Evolutionary conservation across 1,140 invertebrate species (phyloP).

Genomic region (Eciton burchellii): DNA sequence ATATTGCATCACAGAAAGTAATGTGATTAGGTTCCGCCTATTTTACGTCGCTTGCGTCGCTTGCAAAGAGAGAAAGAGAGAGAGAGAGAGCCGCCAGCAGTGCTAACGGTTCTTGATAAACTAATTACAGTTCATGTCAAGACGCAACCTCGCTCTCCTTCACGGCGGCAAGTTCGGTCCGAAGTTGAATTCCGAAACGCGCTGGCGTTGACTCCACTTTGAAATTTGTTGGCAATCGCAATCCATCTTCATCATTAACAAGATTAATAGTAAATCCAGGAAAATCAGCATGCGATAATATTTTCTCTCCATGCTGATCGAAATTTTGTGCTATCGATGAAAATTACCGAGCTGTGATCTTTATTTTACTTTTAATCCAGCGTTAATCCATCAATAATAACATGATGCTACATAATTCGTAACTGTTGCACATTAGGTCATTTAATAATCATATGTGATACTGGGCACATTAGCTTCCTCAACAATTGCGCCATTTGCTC

Average conservation of each 20-base stretch:
- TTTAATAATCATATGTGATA: not conserved
- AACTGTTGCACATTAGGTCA: not conserved
- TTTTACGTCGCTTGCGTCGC: slow-evolving; percentile 4
- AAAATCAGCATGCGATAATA: slow-evolving; percentile 1
- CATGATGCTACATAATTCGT: not conserved
- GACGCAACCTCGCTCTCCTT: slow-evolving; percentile 17
- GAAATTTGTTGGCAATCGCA: slow-evolving; percentile 32
- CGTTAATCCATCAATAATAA: slow-evolving; percentile 14
- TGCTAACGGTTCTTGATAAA: slow-evolving; percentile 67
- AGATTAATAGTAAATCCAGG: slow-evolving; percentile 43
- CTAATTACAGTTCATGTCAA: slow-evolving; percentile 66
- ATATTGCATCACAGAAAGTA: slow-evolving; percentile 18
- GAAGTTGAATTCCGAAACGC: slow-evolving; percentile 53
- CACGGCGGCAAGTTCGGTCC: slow-evolving; percentile 32
- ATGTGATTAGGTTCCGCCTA: not conserved
- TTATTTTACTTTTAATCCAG: not conserved
- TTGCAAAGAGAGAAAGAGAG: slow-evolving; percentile 31
- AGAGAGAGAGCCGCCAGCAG: slow-evolving; percentile 28
- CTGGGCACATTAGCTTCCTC: too few species aligned
- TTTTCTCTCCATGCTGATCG: not conserved
- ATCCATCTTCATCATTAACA: slow-evolving; percentile 50
- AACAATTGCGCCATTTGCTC: not conserved
- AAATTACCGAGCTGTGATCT: not conserved
- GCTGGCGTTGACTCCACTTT: not conserved
- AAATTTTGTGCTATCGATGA: not conserved